Percentiles rank a stretch among this genome's conserved stretches.
phyloP scores from a whole-genome alignment of 2,113 vertebrate genomes.

The Chascanopsetta lugubris region DNA sequence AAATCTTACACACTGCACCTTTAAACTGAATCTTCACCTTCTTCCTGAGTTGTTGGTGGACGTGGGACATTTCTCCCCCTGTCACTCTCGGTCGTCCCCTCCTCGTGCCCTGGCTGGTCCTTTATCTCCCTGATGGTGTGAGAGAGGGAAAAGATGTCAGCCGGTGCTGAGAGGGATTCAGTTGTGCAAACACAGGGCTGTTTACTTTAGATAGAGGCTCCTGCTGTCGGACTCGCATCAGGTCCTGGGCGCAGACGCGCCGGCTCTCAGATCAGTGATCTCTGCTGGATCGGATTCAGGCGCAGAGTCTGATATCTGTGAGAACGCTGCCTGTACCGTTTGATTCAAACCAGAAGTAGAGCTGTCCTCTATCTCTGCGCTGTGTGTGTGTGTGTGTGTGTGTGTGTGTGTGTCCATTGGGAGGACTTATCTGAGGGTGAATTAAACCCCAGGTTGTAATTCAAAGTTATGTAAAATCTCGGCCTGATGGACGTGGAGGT shows the following conservation, averaged over 20 bases:
- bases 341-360: conserved; percentile 47
- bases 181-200: conserved; percentile 37
- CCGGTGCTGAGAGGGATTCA: not conserved
- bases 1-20: no score
- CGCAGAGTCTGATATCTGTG: conserved; percentile 11
- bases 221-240: conserved; percentile 5
- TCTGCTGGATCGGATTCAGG: conserved; percentile 23
- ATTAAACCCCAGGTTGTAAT: conserved; percentile 11
- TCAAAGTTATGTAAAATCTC: conserved; percentile 10
- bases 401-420: not conserved
- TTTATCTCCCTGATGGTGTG: conserved; percentile 28
- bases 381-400: not conserved
- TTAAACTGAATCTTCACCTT: conserved; percentile 26
- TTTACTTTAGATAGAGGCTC: conserved; percentile 40
- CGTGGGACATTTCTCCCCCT: not conserved
- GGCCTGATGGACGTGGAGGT: not conserved
- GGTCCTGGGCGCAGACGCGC: conserved; percentile 12
- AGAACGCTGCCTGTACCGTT: conserved; percentile 23
- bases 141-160: conserved; percentile 8
- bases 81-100: conserved; percentile 15
- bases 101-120: conserved; percentile 7
- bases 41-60: conserved; percentile 40
- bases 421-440: no score
- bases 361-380: conserved; percentile 19
- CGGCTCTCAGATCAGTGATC: conserved; percentile 12